Evolutionary conservation across 2,113 vertebrate genomes (phyloP).

Genomic region (Aleadryas rufinucha): DNA sequence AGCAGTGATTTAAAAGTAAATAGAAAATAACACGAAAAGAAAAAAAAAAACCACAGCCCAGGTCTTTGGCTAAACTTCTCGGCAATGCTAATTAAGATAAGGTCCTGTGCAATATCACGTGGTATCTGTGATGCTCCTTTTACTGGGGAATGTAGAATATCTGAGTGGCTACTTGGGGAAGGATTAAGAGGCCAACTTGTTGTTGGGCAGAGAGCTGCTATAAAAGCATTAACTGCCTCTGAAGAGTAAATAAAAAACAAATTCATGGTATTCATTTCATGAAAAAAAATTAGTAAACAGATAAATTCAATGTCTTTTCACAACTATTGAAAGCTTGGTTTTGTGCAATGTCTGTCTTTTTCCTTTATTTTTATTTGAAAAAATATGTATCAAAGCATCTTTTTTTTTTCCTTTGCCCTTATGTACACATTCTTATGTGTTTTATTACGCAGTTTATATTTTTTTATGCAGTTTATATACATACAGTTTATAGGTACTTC

Average conservation of each 20-base stretch:
- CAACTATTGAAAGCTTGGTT: neutral
- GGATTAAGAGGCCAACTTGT: neutral
- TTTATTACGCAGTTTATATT: neutral
- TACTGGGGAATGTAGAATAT: neutral
- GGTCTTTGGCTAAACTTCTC: neutral
- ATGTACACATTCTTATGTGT: neutral
- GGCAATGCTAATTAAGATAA: neutral
- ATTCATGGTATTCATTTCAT: rapidly evolving
- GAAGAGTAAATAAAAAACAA: neutral
- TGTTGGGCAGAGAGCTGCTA: neutral
- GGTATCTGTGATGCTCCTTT: neutral
- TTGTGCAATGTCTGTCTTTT: neutral
- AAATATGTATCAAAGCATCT: neutral
- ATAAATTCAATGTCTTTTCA: neutral
- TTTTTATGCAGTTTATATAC: neutral
- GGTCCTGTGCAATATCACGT: neutral
- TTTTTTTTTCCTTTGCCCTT: neutral
- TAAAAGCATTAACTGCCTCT: neutral
- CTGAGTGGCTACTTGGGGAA: neutral
- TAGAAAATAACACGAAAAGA: neutral
- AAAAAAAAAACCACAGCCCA: neutral
- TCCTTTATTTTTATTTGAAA: neutral
- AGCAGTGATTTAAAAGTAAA: neutral
- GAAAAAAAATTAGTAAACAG: neutral
- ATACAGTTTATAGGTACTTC: neutral